Conservation (phyloP, 1,140 invertebrate species). For the Antheraea mylitta region DNA sequence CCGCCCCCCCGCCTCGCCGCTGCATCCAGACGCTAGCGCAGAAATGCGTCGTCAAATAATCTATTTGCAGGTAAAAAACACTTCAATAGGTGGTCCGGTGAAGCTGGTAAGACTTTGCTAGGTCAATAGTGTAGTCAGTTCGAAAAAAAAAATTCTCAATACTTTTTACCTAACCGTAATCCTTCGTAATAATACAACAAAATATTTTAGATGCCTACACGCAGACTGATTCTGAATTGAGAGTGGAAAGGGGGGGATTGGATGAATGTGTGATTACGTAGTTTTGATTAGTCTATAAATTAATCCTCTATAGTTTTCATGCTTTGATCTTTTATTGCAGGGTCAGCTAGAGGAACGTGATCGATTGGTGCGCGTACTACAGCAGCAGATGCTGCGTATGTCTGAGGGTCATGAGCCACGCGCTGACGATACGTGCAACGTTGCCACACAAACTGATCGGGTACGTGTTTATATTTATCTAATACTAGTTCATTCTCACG, state of each 20-base stretch:
- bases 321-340: constrained; percentile 38
- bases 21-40: constrained; percentile 79
- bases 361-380: constrained; percentile 72
- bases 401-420: constrained; percentile 57
- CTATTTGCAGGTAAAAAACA: constrained; percentile 83
- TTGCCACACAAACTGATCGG: constrained; percentile 77
- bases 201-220: too few relatives aligned
- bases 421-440: constrained; percentile 73
- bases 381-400: constrained; percentile 75
- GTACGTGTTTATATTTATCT: constrained; percentile 32
- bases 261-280: too few relatives aligned
- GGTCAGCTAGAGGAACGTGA: constrained; percentile 77
- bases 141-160: too few relatives aligned
- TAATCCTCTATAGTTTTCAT: neutral
- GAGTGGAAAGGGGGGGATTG: too few relatives aligned
- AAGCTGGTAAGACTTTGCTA: too few relatives aligned
- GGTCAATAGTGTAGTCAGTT: too few relatives aligned
- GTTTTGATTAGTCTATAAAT: too few relatives aligned
- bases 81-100: too few relatives aligned
- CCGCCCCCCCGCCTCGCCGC: constrained; percentile 79
- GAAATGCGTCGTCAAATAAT: constrained; percentile 89
- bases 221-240: too few relatives aligned
- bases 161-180: too few relatives aligned
- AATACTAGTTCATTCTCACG: too few relatives aligned
- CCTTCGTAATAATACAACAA: too few relatives aligned